Conservation (phyloP, 2,888 invertebrate species). For the Xylota segnis region DNA sequence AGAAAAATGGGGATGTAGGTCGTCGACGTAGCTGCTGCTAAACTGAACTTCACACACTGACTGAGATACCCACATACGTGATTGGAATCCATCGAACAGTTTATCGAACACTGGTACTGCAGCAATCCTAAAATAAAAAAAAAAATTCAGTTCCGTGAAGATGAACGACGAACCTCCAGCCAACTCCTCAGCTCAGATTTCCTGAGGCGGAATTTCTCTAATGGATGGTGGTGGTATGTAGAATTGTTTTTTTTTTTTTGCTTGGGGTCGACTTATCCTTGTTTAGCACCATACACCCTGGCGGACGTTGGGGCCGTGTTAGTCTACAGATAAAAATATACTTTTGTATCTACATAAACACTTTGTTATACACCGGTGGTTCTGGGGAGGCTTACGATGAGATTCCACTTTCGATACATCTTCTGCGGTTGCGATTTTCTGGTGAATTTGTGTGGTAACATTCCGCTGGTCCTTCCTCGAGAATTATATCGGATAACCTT, state of each 20-base stretch:
- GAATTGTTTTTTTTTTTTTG: constrained; percentile 12
- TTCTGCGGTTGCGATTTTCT: constrained; percentile 72
- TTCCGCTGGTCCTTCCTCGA: constrained; percentile 46
- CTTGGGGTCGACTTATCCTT: constrained; percentile 43
- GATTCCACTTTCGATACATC: constrained; percentile 66
- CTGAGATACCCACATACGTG: constrained; percentile 72
- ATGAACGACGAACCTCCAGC: background rate
- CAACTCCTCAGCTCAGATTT: constrained; percentile 21
- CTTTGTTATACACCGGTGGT: constrained; percentile 43
- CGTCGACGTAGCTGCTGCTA: constrained; percentile 14
- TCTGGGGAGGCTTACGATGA: constrained; percentile 33
- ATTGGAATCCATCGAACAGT: constrained; percentile 69
- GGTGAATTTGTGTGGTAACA: constrained; percentile 68
- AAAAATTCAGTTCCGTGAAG: background rate
- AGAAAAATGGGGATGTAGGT: constrained; percentile 69
- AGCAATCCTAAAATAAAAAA: background rate
- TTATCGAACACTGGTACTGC: constrained; percentile 50
- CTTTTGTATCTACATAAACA: constrained; percentile 64
- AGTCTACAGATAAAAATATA: constrained; percentile 18
- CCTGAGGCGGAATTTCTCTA: constrained; percentile 37
- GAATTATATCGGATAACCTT: constrained; percentile 44
- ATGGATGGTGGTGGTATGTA: constrained; percentile 38
- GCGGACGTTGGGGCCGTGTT: background rate
- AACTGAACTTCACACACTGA: constrained; percentile 73
- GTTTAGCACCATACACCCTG: constrained; percentile 14